These are phyloP conservation scores for Habrosyne pyritoides DNA, from an alignment of 2,888 invertebrate species.

Conservation along the genomic window DNA sequence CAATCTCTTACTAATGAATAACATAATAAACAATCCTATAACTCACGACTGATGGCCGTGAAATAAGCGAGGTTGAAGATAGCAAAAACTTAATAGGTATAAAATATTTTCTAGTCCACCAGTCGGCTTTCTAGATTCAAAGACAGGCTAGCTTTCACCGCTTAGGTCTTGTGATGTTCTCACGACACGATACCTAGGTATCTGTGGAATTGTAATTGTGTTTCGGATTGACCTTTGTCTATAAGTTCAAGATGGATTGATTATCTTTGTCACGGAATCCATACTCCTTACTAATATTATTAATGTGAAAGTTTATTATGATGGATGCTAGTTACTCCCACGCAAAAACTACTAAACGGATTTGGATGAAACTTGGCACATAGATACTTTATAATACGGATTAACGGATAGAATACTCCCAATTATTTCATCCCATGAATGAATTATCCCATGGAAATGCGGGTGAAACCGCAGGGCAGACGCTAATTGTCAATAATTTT, in stretches of 20 bases:
- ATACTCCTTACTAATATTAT: too few species aligned
- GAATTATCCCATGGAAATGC: too few species aligned
- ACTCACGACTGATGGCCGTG: not conserved
- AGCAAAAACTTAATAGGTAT: not conserved
- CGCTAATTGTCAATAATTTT: too few species aligned
- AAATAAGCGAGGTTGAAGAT: not conserved
- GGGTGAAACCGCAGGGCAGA: too few species aligned
- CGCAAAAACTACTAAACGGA: too few species aligned
- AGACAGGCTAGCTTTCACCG: constrained; percentile 34
- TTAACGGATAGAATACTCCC: too few species aligned
- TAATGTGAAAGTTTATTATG: too few species aligned
- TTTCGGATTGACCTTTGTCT: constrained; percentile 14
- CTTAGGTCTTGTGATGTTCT: constrained; percentile 25
- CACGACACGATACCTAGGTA: constrained; percentile 3
- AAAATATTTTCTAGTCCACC: constrained; percentile 5
- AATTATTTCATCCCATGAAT: too few species aligned
- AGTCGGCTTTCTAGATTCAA: constrained; percentile 40
- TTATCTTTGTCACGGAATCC: too few species aligned
- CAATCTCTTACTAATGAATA: not conserved
- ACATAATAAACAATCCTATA: not conserved
- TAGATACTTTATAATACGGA: too few species aligned
- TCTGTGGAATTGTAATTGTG: not conserved
- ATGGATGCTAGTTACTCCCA: too few species aligned
- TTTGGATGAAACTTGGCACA: too few species aligned
- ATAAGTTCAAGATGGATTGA: constrained; percentile 14